Percentiles rank a stretch among this genome's conserved stretches.
These are phyloP conservation scores for Spinibarbus caldwelli DNA, from an alignment of 2,797 vertebrate species.

Conservation along the genomic window DNA sequence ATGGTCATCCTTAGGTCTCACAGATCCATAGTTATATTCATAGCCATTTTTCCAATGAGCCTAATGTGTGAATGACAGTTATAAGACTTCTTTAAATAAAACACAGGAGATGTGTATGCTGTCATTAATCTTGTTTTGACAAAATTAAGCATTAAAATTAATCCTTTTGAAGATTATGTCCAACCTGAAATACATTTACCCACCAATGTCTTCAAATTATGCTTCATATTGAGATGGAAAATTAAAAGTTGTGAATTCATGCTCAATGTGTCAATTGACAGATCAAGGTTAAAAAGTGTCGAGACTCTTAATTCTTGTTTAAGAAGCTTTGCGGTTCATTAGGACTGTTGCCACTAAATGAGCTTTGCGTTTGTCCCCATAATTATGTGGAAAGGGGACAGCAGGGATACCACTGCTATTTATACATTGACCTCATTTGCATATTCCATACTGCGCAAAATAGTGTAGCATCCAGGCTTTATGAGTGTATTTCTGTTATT, in stretches of 20 bases:
- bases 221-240: background rate
- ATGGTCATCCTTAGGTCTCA: background rate
- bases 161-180: background rate
- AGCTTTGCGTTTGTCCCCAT: constrained; percentile 15
- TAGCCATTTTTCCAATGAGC: background rate
- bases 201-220: background rate
- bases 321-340: constrained; percentile 52
- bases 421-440: constrained; percentile 39
- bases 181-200: background rate
- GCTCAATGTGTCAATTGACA: background rate
- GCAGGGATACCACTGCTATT: constrained; percentile 40
- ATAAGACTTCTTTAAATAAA: background rate
- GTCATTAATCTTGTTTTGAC: background rate
- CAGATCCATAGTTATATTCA: background rate
- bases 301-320: constrained; percentile 32
- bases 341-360: constrained; percentile 24
- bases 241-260: background rate
- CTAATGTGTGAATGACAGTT: background rate
- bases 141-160: background rate
- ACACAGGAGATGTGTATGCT: background rate
- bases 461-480: background rate
- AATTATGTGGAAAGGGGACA: constrained; percentile 35
- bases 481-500: background rate
- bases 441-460: constrained; percentile 26
- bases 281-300: constrained; percentile 22